Evolutionary conservation across 2,113 vertebrate genomes (phyloP), one percentile per base, ranked within the genome.

Genomic region (Phocoena phocoena): DNA sequence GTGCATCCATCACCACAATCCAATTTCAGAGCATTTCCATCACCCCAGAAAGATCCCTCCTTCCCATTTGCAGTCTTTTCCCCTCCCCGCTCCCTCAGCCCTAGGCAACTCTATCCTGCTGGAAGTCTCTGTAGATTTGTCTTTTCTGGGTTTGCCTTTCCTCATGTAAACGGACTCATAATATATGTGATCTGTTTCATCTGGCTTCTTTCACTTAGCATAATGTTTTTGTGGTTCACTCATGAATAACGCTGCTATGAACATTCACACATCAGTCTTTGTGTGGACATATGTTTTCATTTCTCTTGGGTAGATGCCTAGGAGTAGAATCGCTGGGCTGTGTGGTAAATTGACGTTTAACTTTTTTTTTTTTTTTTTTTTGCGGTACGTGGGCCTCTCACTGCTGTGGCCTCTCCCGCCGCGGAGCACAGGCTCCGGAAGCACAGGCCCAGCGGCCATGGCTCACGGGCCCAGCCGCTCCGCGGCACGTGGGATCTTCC

Each of bases 211-310:
- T 93, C 38, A 38, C 65, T 84, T 47, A 33, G 86, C 81, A 38
- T 79, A 79, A 38, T 63, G 73, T 87, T 89, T 95, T 80, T 70
- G 89, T 36, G 36, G 31, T 41, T 95, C 14, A 14, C 21, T 60
- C 83, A 33, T 68, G 70, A 94, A 76, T 83, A 80, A 84, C 17
- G 58, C 9, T 25, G 60, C 76, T 84, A n/a, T 44, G 44, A 90
- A 76, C 76, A 47, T 55, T 58, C 92, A 93, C 95, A 74, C 28
- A 76, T 26, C 62, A 50, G 44, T 70, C 85, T 88, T 58, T 76
- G 41, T 82, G 60, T 63, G 17, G 36, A 92, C 85, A 58, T 71
- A 55, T 85, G 79, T 82, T 95, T 88, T 90, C 80, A 76, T 90
- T 82, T 85, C 50, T 86, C 60, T 41, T 74, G 81, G 86, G 33